Percentiles rank a stretch among this genome's conserved stretches.
phyloP scores from a whole-genome alignment of 2,113 vertebrate genomes.

The Spilogale gracilis region DNA sequence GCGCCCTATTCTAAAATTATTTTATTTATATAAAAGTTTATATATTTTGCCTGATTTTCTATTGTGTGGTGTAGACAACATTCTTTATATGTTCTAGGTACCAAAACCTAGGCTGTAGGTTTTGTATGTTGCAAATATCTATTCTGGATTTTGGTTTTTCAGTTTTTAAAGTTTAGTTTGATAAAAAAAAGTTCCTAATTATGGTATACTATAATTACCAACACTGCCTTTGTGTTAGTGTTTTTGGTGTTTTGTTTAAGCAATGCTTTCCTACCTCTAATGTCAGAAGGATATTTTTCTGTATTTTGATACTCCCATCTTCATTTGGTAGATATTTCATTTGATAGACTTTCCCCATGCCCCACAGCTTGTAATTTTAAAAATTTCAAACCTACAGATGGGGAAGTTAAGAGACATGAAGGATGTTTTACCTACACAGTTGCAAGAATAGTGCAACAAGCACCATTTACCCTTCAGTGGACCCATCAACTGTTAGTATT shows the following conservation, averaged over 20 bases:
- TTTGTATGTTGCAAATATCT: slow-evolving; percentile 29
- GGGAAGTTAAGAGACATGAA: neutral
- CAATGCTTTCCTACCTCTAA: neutral
- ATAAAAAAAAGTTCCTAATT: neutral
- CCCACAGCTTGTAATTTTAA: neutral
- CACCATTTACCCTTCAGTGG: neutral
- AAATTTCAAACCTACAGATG: neutral
- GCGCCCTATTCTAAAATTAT: too few species aligned
- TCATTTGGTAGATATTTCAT: neutral
- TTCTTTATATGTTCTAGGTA: neutral
- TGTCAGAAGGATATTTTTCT: slow-evolving; percentile 13
- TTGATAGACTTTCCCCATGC: neutral
- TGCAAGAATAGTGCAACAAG: neutral
- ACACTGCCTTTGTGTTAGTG: neutral
- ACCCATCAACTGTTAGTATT: neutral
- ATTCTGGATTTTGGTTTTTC: slow-evolving; percentile 5
- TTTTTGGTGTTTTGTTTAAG: slow-evolving; percentile 19
- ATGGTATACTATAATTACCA: neutral
- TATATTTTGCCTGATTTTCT: slow-evolving; percentile 37
- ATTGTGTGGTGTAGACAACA: neutral
- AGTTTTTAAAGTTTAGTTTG: neutral
- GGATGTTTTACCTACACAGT: neutral
- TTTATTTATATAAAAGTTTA: neutral
- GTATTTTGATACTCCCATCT: neutral
- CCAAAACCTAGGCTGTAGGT: neutral